Evolutionary conservation across 2,113 vertebrate genomes (phyloP), one percentile per base, ranked within the genome.

Genomic region (Gymnarchus niloticus): DNA sequence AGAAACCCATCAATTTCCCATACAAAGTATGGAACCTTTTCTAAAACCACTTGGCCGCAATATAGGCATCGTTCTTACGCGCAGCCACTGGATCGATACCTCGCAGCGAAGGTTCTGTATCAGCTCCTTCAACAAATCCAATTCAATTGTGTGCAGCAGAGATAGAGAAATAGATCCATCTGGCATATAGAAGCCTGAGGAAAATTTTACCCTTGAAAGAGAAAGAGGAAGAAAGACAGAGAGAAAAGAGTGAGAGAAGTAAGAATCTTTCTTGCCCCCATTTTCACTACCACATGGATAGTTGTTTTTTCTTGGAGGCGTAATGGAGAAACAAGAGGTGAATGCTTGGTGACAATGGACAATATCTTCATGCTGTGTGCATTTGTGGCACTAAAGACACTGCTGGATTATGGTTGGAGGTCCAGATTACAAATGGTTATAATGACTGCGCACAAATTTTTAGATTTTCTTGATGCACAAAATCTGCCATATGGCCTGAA

Each of bases 91-190:
- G 91, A 92, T 91, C 91, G 80, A 93, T 93, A 90, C 59, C 83
- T 87, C 85, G 87, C 84, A 88, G 88, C 44, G 85, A 85, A 86
- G 88, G 86, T 88, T 91, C 89, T 88, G 91, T 91, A 91, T 91
- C 91, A 91, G 90, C 89, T 90, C 88, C 91, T 91, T 88, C 86
- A 85, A 88, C 90, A 91, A 91, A 91, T 92, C 91, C 91, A 93
- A 91, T 93, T 91, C 89, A 93, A 91, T 93, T 92, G 91, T 90
- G 89, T 87, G 89, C 88, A 85, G 88, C 80, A 89, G 76, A 77
- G 88, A 87, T 87, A 89, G 88, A 88, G 89, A 91, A 87, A 90
- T 91, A 89, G 85, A 90, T 92, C 88, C 89, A 91, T 92, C 84
- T 78, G 86, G 84, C 85, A 88, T 81, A 88, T 88, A 86, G 77